Evolutionary conservation across 92 coral and sea anemone species (phyloP).

Genomic region (Anthopleura xanthogrammica): DNA sequence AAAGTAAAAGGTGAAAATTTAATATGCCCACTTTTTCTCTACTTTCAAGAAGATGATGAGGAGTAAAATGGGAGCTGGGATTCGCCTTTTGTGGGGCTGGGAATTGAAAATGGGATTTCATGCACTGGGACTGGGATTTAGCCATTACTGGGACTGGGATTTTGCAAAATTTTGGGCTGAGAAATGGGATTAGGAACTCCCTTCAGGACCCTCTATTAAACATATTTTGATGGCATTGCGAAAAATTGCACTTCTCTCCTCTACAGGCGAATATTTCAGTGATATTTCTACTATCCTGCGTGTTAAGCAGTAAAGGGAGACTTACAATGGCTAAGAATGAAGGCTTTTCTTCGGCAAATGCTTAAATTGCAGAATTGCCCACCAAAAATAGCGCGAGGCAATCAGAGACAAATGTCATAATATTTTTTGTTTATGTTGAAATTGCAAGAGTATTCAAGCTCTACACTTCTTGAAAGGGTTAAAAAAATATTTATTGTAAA

Average conservation of each 20-base stretch:
- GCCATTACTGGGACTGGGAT: too few species aligned
- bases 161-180: too few species aligned
- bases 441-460: slow-evolving; percentile 5
- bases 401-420: not conserved
- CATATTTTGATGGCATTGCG: slow-evolving; percentile 21
- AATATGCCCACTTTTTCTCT: too few species aligned
- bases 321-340: slow-evolving; percentile 42
- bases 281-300: slow-evolving; percentile 9
- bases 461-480: slow-evolving; percentile 28
- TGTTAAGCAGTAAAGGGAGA: slow-evolving; percentile 26
- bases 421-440: not conserved
- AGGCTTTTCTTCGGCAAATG: slow-evolving; percentile 2
- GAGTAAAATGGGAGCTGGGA: too few species aligned
- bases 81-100: too few species aligned
- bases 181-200: too few species aligned
- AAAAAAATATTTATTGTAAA: too few species aligned
- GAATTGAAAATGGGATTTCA: too few species aligned
- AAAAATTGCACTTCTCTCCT: slow-evolving; percentile 5
- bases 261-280: slow-evolving; percentile 1
- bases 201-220: slow-evolving; percentile 2
- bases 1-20: too few species aligned
- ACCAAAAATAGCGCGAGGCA: not conserved
- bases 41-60: too few species aligned
- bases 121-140: too few species aligned
- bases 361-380: not conserved